Percentiles rank a stretch among this genome's conserved stretches.
phyloP scores from a whole-genome alignment of 2,888 invertebrate genomes.

The Hirtodrosophila histrioides region DNA sequence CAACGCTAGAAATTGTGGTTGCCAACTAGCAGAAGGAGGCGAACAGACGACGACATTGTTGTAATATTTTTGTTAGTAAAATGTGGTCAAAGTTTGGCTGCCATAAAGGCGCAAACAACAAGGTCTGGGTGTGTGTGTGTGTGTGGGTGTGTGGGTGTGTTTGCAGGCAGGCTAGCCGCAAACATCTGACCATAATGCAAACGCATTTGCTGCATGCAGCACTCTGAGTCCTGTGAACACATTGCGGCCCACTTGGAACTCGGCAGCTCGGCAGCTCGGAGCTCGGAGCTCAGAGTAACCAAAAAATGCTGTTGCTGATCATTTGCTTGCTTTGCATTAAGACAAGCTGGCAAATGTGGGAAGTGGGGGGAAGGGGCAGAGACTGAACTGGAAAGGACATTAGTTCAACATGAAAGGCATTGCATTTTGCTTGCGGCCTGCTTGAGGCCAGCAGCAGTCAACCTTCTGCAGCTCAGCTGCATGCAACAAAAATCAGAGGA shows the following conservation, averaged over 20 bases:
- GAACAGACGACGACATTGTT: slow-evolving; percentile 58
- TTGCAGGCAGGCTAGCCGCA: slow-evolving; percentile 56
- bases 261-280: too few species aligned
- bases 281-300: slow-evolving; percentile 17
- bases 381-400: slow-evolving; percentile 13
- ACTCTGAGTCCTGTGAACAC: too few species aligned
- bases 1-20: slow-evolving; percentile 37
- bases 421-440: slow-evolving; percentile 72
- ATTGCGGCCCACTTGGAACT: too few species aligned
- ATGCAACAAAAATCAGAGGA: slow-evolving; percentile 64
- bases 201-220: slow-evolving; percentile 60
- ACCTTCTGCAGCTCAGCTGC: slow-evolving; percentile 23
- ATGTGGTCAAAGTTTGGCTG: slow-evolving; percentile 77
- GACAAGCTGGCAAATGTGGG: background rate
- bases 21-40: slow-evolving; percentile 25
- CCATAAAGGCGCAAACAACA: slow-evolving; percentile 75
- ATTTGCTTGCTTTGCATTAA: slow-evolving; percentile 51
- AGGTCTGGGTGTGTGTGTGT: slow-evolving; percentile 8
- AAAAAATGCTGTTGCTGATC: slow-evolving; percentile 50
- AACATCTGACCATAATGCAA: slow-evolving; percentile 76
- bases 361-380: background rate
- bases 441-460: slow-evolving; percentile 54
- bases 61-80: slow-evolving; percentile 77
- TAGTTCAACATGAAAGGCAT: slow-evolving; percentile 65
- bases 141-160: slow-evolving; percentile 17